Percentiles rank a stretch among this genome's conserved stretches.
These are phyloP conservation scores for Trichomycterus rosablanca DNA, from an alignment of 2,113 vertebrate genomes.

Conservation along the genomic window DNA sequence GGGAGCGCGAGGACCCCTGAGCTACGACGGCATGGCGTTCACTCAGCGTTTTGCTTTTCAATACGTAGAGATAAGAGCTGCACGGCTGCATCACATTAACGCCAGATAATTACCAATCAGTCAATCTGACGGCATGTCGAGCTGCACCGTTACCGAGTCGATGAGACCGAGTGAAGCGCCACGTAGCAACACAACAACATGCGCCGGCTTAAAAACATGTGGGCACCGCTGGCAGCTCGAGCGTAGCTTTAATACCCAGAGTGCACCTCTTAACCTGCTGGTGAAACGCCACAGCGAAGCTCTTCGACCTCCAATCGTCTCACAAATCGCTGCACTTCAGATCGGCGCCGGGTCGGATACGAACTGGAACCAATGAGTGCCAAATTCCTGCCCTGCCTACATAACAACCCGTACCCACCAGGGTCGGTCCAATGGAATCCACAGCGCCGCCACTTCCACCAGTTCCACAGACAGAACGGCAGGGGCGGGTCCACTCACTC, in stretches of 20 bases:
- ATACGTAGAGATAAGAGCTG: conserved; percentile 6
- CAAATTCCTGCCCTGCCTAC: not conserved
- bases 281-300: not conserved
- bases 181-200: too few relatives aligned
- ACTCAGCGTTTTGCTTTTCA: too few relatives aligned
- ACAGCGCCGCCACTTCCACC: too few relatives aligned
- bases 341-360: too few relatives aligned
- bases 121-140: not conserved
- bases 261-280: conserved; percentile 2
- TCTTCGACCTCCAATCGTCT: not conserved
- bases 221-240: too few relatives aligned
- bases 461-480: conserved; percentile 3
- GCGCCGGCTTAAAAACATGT: too few relatives aligned
- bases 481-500: conserved; percentile 9
- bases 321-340: not conserved
- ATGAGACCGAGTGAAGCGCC: too few relatives aligned
- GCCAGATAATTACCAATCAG: conserved; percentile 1
- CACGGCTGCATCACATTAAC: not conserved
- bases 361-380: not conserved
- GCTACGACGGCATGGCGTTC: too few relatives aligned
- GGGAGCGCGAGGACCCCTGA: too few relatives aligned
- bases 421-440: too few relatives aligned
- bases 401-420: too few relatives aligned
- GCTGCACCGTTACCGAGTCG: not conserved
- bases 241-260: too few relatives aligned